Percentiles rank a stretch among this genome's conserved stretches.
These are phyloP conservation scores for Sipha maydis DNA, from an alignment of 2,888 invertebrate species.

Conservation along the genomic window DNA sequence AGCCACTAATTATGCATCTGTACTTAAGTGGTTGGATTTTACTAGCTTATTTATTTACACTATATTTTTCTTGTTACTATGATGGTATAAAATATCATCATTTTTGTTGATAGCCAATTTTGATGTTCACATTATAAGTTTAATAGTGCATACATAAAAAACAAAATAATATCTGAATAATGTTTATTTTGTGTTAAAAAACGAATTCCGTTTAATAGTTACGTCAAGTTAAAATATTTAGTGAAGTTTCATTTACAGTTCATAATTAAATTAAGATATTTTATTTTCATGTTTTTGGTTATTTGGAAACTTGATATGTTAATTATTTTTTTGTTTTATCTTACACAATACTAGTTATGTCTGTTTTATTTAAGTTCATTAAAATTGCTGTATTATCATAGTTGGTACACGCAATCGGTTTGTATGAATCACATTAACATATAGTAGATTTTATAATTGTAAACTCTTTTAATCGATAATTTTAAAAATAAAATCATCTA, in stretches of 20 bases:
- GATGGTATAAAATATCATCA: not conserved
- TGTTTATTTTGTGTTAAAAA: not conserved
- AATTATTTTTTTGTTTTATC: not conserved
- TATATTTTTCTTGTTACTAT: not conserved
- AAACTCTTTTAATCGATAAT: not conserved
- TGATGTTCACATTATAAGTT: not conserved
- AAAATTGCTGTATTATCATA: not conserved
- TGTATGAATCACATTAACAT: not conserved
- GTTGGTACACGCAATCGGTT: not conserved
- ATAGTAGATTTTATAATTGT: not conserved
- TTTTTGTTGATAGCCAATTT: conserved; percentile 7
- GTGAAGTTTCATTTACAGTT: not conserved
- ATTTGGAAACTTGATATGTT: not conserved
- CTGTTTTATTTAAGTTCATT: not conserved
- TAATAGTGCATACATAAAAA: not conserved
- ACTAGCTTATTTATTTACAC: conserved; percentile 14
- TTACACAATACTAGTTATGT: not conserved
- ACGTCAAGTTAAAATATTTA: not conserved
- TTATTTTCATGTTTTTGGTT: not conserved
- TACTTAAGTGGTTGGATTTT: not conserved
- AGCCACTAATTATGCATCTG: not conserved
- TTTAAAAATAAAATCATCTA: not conserved
- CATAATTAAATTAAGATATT: not conserved
- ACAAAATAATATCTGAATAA: conserved; percentile 9
- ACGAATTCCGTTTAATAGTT: not conserved